Percentiles rank a stretch among this genome's conserved stretches.
Evolutionary conservation across 2,113 vertebrate genomes (phyloP).

Genomic region (Rhynchomys soricoides): DNA sequence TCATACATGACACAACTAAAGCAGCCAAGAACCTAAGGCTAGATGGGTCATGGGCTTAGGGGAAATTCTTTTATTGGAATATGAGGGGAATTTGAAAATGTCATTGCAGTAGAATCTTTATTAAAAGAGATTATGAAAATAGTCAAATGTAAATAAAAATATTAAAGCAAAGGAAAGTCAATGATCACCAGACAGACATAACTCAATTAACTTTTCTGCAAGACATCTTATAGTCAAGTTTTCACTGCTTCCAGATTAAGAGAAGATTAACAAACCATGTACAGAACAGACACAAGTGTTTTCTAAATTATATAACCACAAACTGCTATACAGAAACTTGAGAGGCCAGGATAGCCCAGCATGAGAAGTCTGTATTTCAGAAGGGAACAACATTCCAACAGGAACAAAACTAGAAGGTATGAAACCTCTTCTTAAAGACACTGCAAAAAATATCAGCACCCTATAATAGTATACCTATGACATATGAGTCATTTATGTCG

Average conservation of each 20-base stretch:
- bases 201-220: not conserved
- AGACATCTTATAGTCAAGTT: not conserved
- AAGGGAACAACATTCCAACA: not conserved
- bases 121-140: not conserved
- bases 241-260: not conserved
- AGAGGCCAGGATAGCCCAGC: not conserved
- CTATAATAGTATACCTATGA: not conserved
- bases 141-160: not conserved
- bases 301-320: not conserved
- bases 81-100: not conserved
- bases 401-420: not conserved
- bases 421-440: not conserved
- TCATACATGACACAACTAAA: no score
- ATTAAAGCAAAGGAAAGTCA: not conserved
- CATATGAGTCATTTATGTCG: not conserved
- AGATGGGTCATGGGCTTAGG: no score
- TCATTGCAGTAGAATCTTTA: not conserved
- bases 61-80: no score
- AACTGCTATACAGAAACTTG: not conserved
- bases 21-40: no score
- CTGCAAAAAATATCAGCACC: not conserved
- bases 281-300: not conserved
- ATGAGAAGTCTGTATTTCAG: not conserved
- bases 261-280: not conserved
- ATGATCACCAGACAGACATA: not conserved